A percentile compares a stretch with the other conserved stretches of the same genome.
These are phyloP conservation scores for Plagodis pulveraria DNA, from an alignment of 2,888 invertebrate genomes.

Conservation along the genomic window DNA sequence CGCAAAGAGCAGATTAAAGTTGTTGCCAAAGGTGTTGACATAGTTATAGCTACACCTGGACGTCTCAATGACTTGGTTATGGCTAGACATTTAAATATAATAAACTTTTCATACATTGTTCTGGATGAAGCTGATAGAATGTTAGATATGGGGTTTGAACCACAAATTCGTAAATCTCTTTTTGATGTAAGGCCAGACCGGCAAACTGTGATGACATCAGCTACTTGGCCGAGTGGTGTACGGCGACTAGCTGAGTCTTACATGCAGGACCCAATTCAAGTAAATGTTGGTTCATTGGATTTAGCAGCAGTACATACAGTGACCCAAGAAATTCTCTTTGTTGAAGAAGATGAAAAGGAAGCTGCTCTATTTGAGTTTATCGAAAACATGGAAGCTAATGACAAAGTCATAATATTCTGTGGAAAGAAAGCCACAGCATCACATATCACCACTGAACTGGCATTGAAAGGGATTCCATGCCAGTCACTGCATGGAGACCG, in stretches of 20 bases:
- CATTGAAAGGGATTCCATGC: conserved; percentile 87
- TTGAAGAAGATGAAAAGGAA: conserved; percentile 89
- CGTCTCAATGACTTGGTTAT: conserved; percentile 95
- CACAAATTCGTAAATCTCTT: conserved; percentile 93
- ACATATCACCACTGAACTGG: conserved; percentile 92
- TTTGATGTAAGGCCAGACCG: conserved; percentile 93
- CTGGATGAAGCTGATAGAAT: conserved; percentile 97
- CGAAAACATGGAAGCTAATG: conserved; percentile 87
- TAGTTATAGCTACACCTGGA: conserved; percentile 98
- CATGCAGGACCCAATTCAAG: conserved; percentile 95
- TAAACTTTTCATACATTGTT: conserved; percentile 93
- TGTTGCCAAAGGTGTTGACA: conserved; percentile 93
- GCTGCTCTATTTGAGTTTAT: conserved; percentile 88
- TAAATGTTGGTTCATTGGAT: conserved; percentile 95
- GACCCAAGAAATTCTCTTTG: conserved; percentile 90
- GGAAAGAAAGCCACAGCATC: conserved; percentile 94
- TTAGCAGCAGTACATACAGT: conserved; percentile 96
- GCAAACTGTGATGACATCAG: conserved; percentile 98
- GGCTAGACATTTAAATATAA: conserved; percentile 89
- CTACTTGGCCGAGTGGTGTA: conserved; percentile 97
- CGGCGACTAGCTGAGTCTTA: conserved; percentile 93
- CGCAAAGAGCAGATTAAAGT: conserved; percentile 91
- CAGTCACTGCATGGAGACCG: conserved; percentile 96
- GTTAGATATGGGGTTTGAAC: conserved; percentile 95
- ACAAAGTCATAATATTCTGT: conserved; percentile 96